phyloP scores from a whole-genome alignment of 2,113 vertebrate species.

The Vireo altiloquus region DNA sequence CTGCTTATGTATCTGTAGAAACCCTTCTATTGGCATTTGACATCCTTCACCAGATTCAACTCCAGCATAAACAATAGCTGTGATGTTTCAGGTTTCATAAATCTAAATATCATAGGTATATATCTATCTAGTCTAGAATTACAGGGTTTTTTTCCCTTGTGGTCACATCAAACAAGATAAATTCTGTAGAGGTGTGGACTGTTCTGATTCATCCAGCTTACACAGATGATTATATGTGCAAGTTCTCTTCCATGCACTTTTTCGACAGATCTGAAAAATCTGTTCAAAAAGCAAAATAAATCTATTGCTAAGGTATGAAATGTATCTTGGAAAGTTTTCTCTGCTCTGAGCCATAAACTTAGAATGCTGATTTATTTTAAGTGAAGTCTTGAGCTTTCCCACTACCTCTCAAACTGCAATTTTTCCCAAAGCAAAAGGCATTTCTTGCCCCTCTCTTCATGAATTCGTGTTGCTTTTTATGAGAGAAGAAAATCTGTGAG shows the following conservation, averaged over 20 bases:
- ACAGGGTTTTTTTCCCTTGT: neutral
- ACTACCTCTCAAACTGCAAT: neutral
- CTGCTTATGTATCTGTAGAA: neutral
- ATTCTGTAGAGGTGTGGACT: neutral
- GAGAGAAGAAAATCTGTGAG: neutral
- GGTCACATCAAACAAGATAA: neutral
- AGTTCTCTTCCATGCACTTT: neutral
- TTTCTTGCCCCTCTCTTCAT: neutral
- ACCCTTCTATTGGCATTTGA: neutral
- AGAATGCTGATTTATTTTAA: constrained; percentile 19
- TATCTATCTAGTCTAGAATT: neutral
- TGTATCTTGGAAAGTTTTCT: neutral
- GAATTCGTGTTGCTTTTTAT: neutral
- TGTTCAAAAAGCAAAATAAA: constrained; percentile 19
- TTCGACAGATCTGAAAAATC: constrained; percentile 13
- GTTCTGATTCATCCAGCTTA: neutral
- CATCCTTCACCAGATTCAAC: neutral
- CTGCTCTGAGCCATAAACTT: constrained; percentile 27
- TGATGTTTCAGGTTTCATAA: neutral
- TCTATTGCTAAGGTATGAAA: neutral
- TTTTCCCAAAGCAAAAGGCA: constrained; percentile 2
- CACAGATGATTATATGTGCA: neutral
- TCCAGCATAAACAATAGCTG: neutral
- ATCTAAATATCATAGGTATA: neutral
- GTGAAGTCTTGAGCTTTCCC: neutral